These are phyloP conservation scores for Syngnathus typhle DNA, from an alignment of 2,113 vertebrate genomes.

Conservation along the genomic window DNA sequence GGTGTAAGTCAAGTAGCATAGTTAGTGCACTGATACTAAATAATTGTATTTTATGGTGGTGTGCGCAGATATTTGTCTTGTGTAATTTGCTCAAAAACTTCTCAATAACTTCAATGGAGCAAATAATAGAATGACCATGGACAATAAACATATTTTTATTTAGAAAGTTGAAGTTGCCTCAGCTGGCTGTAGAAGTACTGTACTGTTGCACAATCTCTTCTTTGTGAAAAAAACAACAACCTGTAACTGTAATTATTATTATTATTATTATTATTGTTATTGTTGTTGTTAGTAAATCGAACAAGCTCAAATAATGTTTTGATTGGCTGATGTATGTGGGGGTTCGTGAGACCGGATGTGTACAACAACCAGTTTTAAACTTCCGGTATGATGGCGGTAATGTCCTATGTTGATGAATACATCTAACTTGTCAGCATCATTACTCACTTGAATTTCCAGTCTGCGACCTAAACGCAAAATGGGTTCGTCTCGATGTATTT, in stretches of 20 bases:
- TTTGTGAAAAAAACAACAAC: too few relatives aligned
- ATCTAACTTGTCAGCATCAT: neutral
- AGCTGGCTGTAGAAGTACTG: neutral
- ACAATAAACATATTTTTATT: neutral
- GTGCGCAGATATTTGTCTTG: too few relatives aligned
- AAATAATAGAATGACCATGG: too few relatives aligned
- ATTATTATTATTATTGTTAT: too few relatives aligned
- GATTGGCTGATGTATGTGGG: neutral
- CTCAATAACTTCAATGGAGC: too few relatives aligned
- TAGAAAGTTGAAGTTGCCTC: neutral
- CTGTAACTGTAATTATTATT: too few relatives aligned
- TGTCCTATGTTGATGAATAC: neutral
- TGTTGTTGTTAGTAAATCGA: too few relatives aligned
- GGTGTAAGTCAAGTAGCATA: too few relatives aligned
- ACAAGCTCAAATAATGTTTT: neutral
- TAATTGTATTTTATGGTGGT: too few relatives aligned
- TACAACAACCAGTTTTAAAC: neutral
- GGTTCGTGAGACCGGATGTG: constrained; percentile 4
- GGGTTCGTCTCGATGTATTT: neutral
- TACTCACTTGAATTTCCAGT: neutral
- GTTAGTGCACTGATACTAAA: too few relatives aligned
- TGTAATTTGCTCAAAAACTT: too few relatives aligned
- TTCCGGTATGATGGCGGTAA: constrained; percentile 8
- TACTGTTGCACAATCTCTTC: neutral
- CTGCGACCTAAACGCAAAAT: neutral